A percentile compares a stretch with the other conserved stretches of the same genome.
phyloP scores from a whole-genome alignment of 2,113 vertebrate genomes.

The Oncorhynchus masou region DNA sequence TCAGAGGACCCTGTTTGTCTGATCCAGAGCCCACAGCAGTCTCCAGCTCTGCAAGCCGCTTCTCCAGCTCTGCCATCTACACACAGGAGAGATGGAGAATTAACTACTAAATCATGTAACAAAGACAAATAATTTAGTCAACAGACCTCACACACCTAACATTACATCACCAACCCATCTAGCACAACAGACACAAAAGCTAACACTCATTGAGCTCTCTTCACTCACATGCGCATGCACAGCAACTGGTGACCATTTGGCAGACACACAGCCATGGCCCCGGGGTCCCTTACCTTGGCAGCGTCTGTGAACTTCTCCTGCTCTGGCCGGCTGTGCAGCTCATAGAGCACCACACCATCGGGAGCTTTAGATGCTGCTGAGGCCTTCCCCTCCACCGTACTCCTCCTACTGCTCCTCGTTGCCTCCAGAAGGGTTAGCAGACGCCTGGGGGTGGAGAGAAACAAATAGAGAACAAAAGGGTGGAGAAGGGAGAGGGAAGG shows the following conservation, averaged over 20 bases:
- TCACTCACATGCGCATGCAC: conserved; percentile 14
- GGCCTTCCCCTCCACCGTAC: conserved; percentile 63
- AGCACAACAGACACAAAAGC: not conserved
- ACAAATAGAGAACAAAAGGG: conserved; percentile 17
- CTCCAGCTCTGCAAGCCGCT: conserved; percentile 88
- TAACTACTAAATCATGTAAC: not conserved
- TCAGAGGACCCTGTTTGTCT: conserved; percentile 89
- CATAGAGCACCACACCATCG: conserved; percentile 83
- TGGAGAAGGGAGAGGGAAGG: too few species aligned
- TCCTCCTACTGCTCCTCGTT: conserved; percentile 75
- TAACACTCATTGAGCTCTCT: not conserved
- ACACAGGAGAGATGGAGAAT: conserved; percentile 25
- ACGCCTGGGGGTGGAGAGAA: conserved; percentile 70
- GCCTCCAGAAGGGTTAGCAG: conserved; percentile 89
- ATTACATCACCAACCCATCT: too few species aligned
- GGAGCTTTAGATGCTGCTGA: conserved; percentile 49
- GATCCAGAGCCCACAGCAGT: conserved; percentile 80
- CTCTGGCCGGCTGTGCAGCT: conserved; percentile 89
- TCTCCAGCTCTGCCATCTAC: conserved; percentile 89
- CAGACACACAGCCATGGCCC: not conserved
- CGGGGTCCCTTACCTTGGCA: conserved; percentile 78
- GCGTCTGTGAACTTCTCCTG: conserved; percentile 89
- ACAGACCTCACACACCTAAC: not conserved
- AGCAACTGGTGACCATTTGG: not conserved
- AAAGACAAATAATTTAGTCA: not conserved